Evolutionary conservation across 2,797 vertebrate genomes (phyloP).

Genomic region (Danio kyathit): DNA sequence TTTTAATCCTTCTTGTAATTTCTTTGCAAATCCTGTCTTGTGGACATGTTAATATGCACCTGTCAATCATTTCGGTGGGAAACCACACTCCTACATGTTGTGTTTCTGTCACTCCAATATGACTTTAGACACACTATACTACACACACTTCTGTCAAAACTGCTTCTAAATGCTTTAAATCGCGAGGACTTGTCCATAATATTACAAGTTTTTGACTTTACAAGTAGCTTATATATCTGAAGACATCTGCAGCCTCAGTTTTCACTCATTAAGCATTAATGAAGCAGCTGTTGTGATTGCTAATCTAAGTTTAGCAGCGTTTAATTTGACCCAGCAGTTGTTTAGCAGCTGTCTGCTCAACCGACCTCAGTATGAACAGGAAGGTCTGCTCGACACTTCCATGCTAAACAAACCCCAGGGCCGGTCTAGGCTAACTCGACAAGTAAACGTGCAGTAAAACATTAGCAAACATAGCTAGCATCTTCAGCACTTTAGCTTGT

Average conservation of each 20-base stretch:
- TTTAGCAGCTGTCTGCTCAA: slow-evolving; percentile 27
- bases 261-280: neutral
- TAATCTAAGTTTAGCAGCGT: slow-evolving; percentile 31
- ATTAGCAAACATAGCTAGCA: neutral
- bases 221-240: neutral
- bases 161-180: no score
- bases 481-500: neutral
- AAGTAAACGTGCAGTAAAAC: neutral
- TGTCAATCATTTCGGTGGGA: no score
- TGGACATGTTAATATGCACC: no score
- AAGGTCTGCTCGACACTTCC: neutral
- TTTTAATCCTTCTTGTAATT: no score
- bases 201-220: no score
- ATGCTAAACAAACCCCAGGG: neutral
- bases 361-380: neutral
- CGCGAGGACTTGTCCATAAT: no score
- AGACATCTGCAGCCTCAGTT: neutral
- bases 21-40: no score
- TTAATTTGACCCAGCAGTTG: slow-evolving; percentile 21
- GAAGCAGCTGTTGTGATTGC: slow-evolving; percentile 31
- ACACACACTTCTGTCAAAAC: no score
- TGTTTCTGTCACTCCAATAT: no score
- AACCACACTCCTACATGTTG: no score
- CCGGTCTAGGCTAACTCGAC: neutral
- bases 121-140: no score